Conservation (phyloP, 1,140 invertebrate species). For the Sinella curviseta region DNA sequence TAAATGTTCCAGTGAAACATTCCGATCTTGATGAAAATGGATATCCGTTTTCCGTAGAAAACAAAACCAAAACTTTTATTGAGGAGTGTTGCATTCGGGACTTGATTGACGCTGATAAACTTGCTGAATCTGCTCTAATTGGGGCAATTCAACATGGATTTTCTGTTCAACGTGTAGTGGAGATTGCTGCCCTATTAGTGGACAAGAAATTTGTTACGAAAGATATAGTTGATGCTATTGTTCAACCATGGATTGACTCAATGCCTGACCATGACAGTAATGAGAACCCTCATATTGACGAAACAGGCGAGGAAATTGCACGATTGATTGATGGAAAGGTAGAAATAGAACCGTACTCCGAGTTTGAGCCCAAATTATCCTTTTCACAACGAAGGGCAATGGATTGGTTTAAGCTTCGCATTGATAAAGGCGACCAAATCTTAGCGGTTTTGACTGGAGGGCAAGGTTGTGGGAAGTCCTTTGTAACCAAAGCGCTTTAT, state of each 20-base stretch:
- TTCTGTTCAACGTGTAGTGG: neutral
- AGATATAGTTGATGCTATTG: neutral
- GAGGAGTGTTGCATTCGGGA: conserved; percentile 22
- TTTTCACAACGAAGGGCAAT: neutral
- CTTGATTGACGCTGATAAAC: conserved; percentile 16
- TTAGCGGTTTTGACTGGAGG: neutral
- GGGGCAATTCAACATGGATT: neutral
- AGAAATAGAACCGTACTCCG: neutral
- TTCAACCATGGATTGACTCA: neutral
- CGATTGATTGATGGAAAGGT: neutral
- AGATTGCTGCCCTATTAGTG: neutral
- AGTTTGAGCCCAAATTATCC: neutral
- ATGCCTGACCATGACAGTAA: neutral
- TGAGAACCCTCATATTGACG: neutral
- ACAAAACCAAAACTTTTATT: conserved; percentile 25
- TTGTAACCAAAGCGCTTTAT: neutral
- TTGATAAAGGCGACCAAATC: neutral
- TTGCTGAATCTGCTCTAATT: neutral
- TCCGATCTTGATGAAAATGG: conserved; percentile 4
- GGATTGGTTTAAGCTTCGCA: neutral
- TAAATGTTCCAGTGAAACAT: neutral
- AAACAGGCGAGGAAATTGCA: neutral
- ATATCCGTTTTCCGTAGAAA: neutral
- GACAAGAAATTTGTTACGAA: neutral
- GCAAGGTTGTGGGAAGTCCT: neutral